Conservation (phyloP, 30 jellyfish, hydroid and myxozoan genomes). For the Pelagia noctiluca region DNA sequence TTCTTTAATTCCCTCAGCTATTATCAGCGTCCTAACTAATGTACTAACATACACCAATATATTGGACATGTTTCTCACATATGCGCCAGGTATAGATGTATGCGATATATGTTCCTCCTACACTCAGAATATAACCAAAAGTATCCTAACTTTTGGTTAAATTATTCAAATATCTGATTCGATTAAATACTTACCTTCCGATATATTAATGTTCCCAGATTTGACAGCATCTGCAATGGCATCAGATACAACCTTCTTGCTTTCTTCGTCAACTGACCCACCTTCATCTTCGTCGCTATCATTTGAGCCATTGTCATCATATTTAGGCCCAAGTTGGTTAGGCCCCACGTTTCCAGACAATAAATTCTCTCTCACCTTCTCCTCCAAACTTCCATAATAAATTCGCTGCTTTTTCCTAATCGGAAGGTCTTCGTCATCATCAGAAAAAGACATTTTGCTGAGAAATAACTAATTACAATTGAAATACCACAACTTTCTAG, state of each 20-base stretch:
- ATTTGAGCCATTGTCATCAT: constrained; percentile 33
- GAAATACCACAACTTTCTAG: too few species aligned
- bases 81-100: too few species aligned
- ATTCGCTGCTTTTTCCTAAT: constrained; percentile 85
- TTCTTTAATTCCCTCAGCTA: too few species aligned
- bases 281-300: constrained; percentile 42
- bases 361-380: constrained; percentile 59
- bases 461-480: too few species aligned
- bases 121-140: too few species aligned
- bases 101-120: too few species aligned
- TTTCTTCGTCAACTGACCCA: constrained; percentile 11
- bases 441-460: constrained; percentile 76
- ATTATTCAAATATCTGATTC: too few species aligned
- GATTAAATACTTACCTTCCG: constrained; percentile 71
- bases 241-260: constrained; percentile 23
- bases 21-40: too few species aligned
- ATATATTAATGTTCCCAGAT: constrained; percentile 72
- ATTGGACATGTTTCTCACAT: too few species aligned
- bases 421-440: constrained; percentile 87
- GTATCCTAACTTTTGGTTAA: too few species aligned
- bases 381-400: constrained; percentile 97
- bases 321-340: not conserved
- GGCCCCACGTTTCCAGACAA: not conserved
- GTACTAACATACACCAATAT: too few species aligned
- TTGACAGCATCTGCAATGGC: constrained; percentile 68